These are phyloP conservation scores for Drosophila grimshawi DNA, from an alignment of 1,140 invertebrate genomes.

Conservation along the genomic window DNA sequence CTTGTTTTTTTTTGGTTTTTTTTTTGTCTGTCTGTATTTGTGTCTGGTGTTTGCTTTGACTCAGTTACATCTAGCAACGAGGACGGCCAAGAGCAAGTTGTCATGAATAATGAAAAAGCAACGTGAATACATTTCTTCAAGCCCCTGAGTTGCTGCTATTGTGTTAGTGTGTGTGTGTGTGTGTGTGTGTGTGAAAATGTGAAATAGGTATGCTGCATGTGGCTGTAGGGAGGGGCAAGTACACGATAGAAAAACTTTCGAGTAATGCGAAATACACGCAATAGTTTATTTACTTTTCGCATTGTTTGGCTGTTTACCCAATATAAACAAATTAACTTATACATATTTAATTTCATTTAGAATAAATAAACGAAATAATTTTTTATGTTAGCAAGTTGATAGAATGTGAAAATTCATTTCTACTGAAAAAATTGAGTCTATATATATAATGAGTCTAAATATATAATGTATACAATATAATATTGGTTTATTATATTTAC, in stretches of 20 bases:
- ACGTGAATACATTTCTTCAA: conserved; percentile 75
- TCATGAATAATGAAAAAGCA: conserved; percentile 82
- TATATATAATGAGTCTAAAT: no score
- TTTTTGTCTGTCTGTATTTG: conserved; percentile 30
- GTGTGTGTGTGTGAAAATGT: conserved; percentile 6
- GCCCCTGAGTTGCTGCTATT: conserved; percentile 14
- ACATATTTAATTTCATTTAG: no score
- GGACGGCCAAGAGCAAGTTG: conserved; percentile 68
- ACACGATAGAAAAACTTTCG: conserved; percentile 25
- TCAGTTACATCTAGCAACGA: conserved; percentile 65
- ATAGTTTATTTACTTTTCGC: neutral
- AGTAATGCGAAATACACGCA: neutral
- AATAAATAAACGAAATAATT: neutral
- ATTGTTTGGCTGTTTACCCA: neutral
- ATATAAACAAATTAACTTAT: conserved; percentile 1
- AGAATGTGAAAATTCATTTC: no score
- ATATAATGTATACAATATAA: no score
- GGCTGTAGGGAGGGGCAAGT: neutral
- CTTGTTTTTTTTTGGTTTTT: neutral
- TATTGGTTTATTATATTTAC: no score
- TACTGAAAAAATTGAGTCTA: no score
- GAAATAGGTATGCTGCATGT: conserved; percentile 10
- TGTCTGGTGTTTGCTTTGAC: conserved; percentile 69
- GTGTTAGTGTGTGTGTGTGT: neutral
- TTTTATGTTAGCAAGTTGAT: no score